A percentile compares a stretch with the other conserved stretches of the same genome.
These are phyloP conservation scores for Etheostoma perlongum DNA, from an alignment of 2,797 vertebrate genomes.

Conservation along the genomic window DNA sequence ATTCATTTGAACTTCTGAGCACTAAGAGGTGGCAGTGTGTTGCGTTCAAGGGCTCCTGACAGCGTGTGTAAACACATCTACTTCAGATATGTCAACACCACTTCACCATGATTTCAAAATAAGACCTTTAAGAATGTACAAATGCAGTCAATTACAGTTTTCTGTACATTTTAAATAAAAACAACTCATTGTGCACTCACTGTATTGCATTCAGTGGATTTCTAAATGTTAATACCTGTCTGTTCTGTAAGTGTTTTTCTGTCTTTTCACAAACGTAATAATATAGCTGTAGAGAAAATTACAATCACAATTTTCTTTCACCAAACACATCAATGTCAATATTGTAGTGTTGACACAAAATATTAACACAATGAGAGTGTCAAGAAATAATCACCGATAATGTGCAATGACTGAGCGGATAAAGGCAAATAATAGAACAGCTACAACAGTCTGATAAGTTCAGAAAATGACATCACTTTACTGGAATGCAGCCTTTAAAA, in stretches of 20 bases:
- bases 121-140: background rate
- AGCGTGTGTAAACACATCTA: background rate
- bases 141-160: background rate
- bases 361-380: too few relatives aligned
- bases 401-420: too few relatives aligned
- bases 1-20: too few relatives aligned
- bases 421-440: too few relatives aligned
- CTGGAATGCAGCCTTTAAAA: too few relatives aligned
- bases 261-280: background rate
- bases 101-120: background rate
- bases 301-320: too few relatives aligned
- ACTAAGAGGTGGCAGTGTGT: background rate
- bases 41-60: background rate
- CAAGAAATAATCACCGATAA: too few relatives aligned
- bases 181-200: background rate
- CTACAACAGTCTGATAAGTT: too few relatives aligned
- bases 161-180: background rate
- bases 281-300: background rate
- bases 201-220: background rate
- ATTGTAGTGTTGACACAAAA: too few relatives aligned
- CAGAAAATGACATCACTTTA: too few relatives aligned
- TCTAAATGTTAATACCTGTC: background rate
- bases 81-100: background rate
- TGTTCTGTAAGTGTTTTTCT: constrained; percentile 3
- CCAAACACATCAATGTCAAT: too few relatives aligned